These are phyloP conservation scores for Passer montanus DNA, from an alignment of 2,113 vertebrate genomes.

Conservation along the genomic window DNA sequence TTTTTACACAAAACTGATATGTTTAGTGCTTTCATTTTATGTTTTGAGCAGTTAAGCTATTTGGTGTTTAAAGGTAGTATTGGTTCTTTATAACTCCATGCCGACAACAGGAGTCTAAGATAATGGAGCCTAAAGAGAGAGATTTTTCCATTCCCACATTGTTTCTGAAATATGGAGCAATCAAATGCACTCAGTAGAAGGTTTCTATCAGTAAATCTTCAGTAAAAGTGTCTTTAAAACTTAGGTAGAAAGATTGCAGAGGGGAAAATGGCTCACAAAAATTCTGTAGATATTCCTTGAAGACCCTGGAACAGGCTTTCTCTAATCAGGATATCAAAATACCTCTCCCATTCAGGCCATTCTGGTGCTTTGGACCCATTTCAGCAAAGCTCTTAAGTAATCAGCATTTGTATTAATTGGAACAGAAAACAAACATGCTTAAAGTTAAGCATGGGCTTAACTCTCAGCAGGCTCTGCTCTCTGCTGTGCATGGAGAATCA, in stretches of 20 bases:
- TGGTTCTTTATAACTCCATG: conserved; percentile 38
- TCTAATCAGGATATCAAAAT: background rate
- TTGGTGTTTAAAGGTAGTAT: conserved; percentile 24
- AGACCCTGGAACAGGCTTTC: background rate
- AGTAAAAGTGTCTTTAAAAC: conserved; percentile 40
- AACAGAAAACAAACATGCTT: background rate
- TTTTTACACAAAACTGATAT: conserved; percentile 43
- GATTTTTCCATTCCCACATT: conserved; percentile 30
- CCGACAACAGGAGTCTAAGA: conserved; percentile 15
- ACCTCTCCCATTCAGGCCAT: background rate
- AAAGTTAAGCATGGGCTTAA: background rate
- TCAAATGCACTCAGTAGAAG: conserved; percentile 54
- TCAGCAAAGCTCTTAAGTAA: background rate
- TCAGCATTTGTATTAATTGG: background rate
- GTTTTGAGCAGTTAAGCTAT: conserved; percentile 54
- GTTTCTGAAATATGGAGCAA: conserved; percentile 60
- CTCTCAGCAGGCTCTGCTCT: background rate
- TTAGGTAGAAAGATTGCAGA: background rate
- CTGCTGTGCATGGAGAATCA: background rate
- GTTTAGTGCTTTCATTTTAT: conserved; percentile 63
- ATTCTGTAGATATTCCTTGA: background rate
- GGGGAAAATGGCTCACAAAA: conserved; percentile 4
- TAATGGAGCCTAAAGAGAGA: conserved; percentile 62
- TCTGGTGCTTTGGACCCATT: background rate
- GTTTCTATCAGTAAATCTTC: conserved; percentile 48